phyloP scores from a whole-genome alignment of 2,888 invertebrate species.

The Nephrocerus scutellatus region DNA sequence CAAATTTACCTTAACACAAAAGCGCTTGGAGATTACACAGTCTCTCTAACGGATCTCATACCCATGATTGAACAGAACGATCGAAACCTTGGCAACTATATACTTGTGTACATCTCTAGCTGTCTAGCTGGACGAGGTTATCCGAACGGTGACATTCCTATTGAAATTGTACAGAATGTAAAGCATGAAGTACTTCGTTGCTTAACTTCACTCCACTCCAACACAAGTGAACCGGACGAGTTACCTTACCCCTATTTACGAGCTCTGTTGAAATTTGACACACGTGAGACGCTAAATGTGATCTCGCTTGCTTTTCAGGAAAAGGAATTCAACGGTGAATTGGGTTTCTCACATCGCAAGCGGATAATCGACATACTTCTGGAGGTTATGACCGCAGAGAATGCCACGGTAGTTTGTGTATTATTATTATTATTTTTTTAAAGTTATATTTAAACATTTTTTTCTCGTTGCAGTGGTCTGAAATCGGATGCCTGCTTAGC shows the following conservation, averaged over 20 bases:
- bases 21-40: constrained; percentile 67
- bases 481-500: constrained; percentile 57
- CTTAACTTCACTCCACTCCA: constrained; percentile 62
- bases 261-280: constrained; percentile 72
- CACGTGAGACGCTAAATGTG: constrained; percentile 78
- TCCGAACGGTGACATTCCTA: constrained; percentile 66
- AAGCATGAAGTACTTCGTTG: constrained; percentile 67
- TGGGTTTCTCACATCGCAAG: constrained; percentile 65
- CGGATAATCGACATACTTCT: constrained; percentile 71
- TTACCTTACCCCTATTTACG: constrained; percentile 65
- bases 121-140: constrained; percentile 82
- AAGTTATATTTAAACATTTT: constrained; percentile 1
- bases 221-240: constrained; percentile 56
- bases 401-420: constrained; percentile 55
- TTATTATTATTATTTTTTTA: not conserved
- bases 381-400: constrained; percentile 62
- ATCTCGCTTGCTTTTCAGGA: constrained; percentile 79
- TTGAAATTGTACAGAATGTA: constrained; percentile 56
- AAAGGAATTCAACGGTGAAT: constrained; percentile 65
- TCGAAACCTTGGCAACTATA: constrained; percentile 66
- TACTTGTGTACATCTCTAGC: constrained; percentile 79
- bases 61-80: constrained; percentile 49
- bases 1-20: constrained; percentile 67
- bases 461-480: constrained; percentile 38
- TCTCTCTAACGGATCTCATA: constrained; percentile 64